These are phyloP conservation scores for Lacanobia wlatinum DNA, from an alignment of 2,888 invertebrate species.

Conservation along the genomic window DNA sequence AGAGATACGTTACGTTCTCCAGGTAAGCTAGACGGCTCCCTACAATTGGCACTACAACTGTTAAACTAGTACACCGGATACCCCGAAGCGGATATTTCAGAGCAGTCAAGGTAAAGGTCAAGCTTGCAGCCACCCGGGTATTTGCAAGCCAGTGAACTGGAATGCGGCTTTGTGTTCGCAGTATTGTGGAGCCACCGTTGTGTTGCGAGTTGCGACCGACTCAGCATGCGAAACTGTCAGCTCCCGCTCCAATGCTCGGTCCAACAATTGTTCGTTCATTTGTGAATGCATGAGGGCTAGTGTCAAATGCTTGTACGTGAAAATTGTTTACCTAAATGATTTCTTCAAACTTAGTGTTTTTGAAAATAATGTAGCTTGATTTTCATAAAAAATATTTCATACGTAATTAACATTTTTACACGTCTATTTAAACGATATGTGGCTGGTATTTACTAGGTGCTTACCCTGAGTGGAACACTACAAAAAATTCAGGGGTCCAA, in stretches of 20 bases:
- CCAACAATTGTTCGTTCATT: slow-evolving; percentile 4
- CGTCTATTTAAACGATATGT: no score
- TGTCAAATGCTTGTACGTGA: background rate
- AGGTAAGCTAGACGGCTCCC: background rate
- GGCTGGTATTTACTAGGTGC: no score
- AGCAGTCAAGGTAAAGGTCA: slow-evolving; percentile 23
- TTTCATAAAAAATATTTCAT: background rate
- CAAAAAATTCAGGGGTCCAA: no score
- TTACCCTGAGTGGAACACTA: no score
- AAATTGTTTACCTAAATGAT: background rate
- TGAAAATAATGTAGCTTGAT: background rate
- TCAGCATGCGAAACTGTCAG: background rate
- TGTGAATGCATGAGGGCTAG: background rate
- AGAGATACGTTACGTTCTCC: background rate
- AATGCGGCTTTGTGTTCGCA: slow-evolving; percentile 21
- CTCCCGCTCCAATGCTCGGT: background rate
- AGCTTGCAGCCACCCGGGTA: background rate
- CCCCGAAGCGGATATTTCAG: background rate
- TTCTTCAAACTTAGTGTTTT: background rate
- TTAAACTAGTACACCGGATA: slow-evolving; percentile 1
- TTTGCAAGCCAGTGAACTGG: slow-evolving; percentile 17
- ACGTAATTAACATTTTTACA: no score
- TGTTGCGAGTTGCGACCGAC: slow-evolving; percentile 17
- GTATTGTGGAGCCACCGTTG: background rate
- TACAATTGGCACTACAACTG: background rate